Base-by-base conservation (phyloP, 2,888 invertebrate genomes). In the Hartigia nigra region DNA sequence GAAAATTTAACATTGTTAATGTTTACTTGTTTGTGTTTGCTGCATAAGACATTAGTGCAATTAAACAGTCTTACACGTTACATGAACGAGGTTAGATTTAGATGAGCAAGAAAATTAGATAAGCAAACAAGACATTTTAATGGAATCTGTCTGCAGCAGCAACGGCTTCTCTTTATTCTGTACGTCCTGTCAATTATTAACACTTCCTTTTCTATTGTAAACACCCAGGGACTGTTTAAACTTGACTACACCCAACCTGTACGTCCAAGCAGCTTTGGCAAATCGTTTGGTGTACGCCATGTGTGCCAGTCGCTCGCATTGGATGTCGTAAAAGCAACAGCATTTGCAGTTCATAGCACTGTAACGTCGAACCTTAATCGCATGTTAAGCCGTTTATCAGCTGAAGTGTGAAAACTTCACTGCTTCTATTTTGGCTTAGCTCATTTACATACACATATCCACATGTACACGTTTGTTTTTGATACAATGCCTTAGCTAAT, bases 381-480 rank as follows among this genome's bases (percentile, higher is more conserved):
- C 82, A 81, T 81, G 82, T 84, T 85, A 80, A 81, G 84, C 85
- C 83, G 87, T 88, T 89, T 88, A 86, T 88, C 88, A 88, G 84
- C 85, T 80, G 82, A 83, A 87, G 86, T 87, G 86, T 84, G 83
- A 88, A 87, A 85, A 85, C 84, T 84, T 85, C 79, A 79, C 79
- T 80, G 75, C 80, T 75, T 69, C 70, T 79, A 75, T 77, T 80
- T 80, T 77, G 31, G 31, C 72, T 31, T 14, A 12, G 72, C 31
- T 72, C 55, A 5, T 55, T 23, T 3, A 34, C 23, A 23, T 23
- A 55, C 23, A 23, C 5, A 23, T 55, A 23, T 55, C 23, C 55
- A 23, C 23, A 23, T 55, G 23, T 23, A 9, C 55, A 23, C 5
- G 14, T 9, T 55, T 55, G 14, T 39, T 55, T 55, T 55, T 55